Percentiles rank a stretch among this genome's conserved stretches.
Conservation (phyloP, 1,140 invertebrate species). For the Rhagoletis zephyria region DNA sequence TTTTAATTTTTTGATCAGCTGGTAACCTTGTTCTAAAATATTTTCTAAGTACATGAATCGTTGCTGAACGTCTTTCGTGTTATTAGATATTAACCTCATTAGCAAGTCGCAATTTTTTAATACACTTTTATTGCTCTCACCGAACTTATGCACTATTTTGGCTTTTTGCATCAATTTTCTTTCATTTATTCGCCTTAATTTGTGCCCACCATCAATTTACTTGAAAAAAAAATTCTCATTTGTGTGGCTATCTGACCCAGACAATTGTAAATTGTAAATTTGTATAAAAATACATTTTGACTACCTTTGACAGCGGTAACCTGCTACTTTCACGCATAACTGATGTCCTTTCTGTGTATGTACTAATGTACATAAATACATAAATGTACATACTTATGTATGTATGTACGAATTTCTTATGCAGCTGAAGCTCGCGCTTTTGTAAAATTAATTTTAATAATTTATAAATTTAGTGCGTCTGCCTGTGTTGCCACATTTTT, state of each 20-base stretch:
- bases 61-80: too few relatives aligned
- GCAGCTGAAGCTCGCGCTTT: neutral
- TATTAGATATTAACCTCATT: too few relatives aligned
- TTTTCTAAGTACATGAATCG: too few relatives aligned
- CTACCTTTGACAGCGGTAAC: neutral
- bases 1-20: too few relatives aligned
- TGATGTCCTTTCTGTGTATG: neutral
- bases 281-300: too few relatives aligned
- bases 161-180: neutral
- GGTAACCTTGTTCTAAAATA: too few relatives aligned
- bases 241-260: neutral
- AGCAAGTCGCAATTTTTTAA: too few relatives aligned
- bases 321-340: neutral
- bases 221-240: neutral
- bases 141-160: neutral
- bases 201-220: constrained; percentile 2
- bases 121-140: neutral
- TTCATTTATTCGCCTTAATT: constrained; percentile 19
- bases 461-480: constrained; percentile 8
- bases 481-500: constrained; percentile 29
- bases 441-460: constrained; percentile 47
- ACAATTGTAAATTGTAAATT: too few relatives aligned
- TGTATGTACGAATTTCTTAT: neutral
- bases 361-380: neutral
- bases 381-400: neutral